phyloP scores from a whole-genome alignment of 2,888 invertebrate species.

The Epistrophe eligans region DNA sequence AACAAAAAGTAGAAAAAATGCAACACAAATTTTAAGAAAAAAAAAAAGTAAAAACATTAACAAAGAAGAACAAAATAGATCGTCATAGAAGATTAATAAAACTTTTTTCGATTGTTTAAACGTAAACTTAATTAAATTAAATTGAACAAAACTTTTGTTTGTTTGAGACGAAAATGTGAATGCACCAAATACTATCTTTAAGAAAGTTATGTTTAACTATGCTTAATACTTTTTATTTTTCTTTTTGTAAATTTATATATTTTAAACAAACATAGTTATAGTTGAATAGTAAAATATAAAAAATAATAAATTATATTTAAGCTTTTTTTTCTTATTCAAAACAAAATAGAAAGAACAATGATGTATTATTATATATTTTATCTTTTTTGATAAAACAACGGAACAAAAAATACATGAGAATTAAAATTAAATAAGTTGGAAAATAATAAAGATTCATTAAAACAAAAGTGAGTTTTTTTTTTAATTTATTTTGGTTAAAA shows the following conservation, averaged over 20 bases:
- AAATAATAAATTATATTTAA: constrained; percentile 30
- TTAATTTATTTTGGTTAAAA: not conserved
- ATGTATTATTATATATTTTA: constrained; percentile 52
- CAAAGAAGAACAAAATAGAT: constrained; percentile 39
- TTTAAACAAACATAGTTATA: constrained; percentile 57
- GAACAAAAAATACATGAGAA: constrained; percentile 36
- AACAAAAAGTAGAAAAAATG: constrained; percentile 28
- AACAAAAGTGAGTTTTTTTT: not conserved
- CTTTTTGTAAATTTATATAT: constrained; percentile 69
- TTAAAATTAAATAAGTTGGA: constrained; percentile 28
- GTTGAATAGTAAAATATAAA: constrained; percentile 42
- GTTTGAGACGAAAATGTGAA: constrained; percentile 74
- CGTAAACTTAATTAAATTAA: constrained; percentile 30
- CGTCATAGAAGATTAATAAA: constrained; percentile 51
- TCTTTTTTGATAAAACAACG: constrained; percentile 57
- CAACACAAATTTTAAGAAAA: constrained; percentile 53
- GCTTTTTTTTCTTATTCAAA: constrained; percentile 51
- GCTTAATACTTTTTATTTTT: constrained; percentile 23
- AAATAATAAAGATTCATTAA: constrained; percentile 41
- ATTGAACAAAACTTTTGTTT: constrained; percentile 33
- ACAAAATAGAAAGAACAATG: constrained; percentile 52
- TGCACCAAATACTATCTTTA: constrained; percentile 78
- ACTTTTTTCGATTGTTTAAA: constrained; percentile 45
- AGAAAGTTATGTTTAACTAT: constrained; percentile 68
- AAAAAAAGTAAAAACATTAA: constrained; percentile 23